Percentiles rank a stretch among this genome's conserved stretches.
phyloP scores from a whole-genome alignment of 2,888 invertebrate species.

The Osmoderma eremita region DNA sequence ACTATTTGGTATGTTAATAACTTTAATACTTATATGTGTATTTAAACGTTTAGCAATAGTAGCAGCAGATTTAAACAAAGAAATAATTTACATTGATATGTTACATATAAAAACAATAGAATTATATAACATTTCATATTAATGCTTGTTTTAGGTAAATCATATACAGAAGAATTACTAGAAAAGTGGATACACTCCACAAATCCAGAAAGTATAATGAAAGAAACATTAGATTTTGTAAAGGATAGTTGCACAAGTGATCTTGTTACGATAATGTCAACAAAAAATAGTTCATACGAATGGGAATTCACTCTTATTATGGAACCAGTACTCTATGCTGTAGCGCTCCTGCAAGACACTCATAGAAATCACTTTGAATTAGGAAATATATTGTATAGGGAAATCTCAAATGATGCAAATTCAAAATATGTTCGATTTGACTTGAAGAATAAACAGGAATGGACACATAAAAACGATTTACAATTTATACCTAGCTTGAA shows the following conservation, averaged over 20 bases:
- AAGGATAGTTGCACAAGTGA: constrained; percentile 70
- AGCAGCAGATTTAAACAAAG: not conserved
- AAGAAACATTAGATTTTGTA: constrained; percentile 70
- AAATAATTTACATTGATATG: too few relatives aligned
- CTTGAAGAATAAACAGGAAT: constrained; percentile 60
- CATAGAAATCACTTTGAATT: constrained; percentile 75
- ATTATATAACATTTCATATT: not conserved
- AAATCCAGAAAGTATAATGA: constrained; percentile 72
- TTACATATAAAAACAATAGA: too few relatives aligned
- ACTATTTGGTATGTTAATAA: constrained; percentile 66
- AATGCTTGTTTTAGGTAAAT: constrained; percentile 55
- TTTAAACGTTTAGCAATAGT: not conserved
- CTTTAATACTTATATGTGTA: not conserved
- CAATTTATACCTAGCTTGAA: constrained; percentile 54
- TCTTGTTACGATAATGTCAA: constrained; percentile 70
- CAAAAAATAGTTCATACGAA: constrained; percentile 70
- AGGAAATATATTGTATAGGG: constrained; percentile 62
- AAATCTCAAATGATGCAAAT: constrained; percentile 45
- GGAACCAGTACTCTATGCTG: constrained; percentile 67
- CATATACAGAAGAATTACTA: constrained; percentile 71
- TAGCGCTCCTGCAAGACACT: constrained; percentile 76
- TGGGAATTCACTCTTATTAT: constrained; percentile 72
- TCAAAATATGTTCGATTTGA: constrained; percentile 52
- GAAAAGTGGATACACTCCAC: constrained; percentile 73
- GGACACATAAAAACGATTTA: constrained; percentile 42